Evolutionary conservation across 2,113 vertebrate species (phyloP).

Genomic region (Plecotus auritus): DNA sequence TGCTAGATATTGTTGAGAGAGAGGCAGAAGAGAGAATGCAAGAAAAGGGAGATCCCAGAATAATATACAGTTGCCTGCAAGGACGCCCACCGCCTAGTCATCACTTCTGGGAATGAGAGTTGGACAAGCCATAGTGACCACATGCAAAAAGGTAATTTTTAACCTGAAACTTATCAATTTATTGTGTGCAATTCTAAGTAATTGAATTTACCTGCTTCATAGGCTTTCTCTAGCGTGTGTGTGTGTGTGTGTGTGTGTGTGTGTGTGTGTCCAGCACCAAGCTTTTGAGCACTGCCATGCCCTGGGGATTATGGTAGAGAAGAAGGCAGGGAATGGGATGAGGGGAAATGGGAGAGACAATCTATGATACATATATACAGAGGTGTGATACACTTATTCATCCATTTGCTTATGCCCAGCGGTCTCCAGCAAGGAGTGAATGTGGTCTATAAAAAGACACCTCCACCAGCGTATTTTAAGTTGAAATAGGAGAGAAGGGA

Average conservation of each 20-base stretch:
- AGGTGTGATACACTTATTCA: background rate
- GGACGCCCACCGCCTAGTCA: background rate
- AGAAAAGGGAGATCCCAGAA: background rate
- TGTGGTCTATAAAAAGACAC: background rate
- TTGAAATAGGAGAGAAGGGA: background rate
- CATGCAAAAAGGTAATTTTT: background rate
- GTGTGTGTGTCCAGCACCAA: background rate
- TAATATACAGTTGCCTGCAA: background rate
- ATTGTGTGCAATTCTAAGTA: background rate
- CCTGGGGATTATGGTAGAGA: background rate
- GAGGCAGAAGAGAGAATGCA: background rate
- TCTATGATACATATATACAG: background rate
- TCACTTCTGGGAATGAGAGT: background rate
- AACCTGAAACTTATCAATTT: background rate
- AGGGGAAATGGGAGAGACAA: background rate
- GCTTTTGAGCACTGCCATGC: background rate
- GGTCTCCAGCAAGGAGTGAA: background rate
- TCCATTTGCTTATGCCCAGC: background rate
- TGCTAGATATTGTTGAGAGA: background rate
- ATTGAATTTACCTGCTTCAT: background rate
- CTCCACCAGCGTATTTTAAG: background rate
- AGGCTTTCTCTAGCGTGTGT: background rate
- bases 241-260: too few relatives aligned
- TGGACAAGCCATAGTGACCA: background rate
- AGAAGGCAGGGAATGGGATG: background rate